These are phyloP conservation scores for Virgularia gustaviana DNA, from an alignment of 92 coral and sea anemone species.

Conservation along the genomic window DNA sequence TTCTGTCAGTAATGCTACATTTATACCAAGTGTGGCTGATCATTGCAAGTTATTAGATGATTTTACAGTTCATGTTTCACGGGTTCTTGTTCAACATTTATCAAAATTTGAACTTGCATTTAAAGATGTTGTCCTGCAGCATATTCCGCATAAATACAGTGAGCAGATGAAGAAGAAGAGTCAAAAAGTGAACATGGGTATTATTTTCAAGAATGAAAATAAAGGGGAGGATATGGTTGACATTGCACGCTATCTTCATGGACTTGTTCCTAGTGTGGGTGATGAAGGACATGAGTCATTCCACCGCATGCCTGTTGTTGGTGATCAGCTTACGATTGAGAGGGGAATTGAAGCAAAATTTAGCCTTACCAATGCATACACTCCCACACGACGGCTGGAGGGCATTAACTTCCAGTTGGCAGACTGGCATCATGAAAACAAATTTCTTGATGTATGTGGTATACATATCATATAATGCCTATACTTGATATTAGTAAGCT, in stretches of 20 bases:
- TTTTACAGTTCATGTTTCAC: conserved; percentile 39
- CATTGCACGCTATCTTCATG: conserved; percentile 48
- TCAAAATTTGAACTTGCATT: conserved; percentile 27
- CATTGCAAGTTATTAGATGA: conserved; percentile 37
- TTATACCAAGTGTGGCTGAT: conserved; percentile 50
- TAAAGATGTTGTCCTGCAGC: conserved; percentile 52
- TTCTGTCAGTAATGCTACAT: conserved; percentile 44
- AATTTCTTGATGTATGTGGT: conserved; percentile 48
- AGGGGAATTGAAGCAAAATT: conserved; percentile 62
- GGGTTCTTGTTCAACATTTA: conserved; percentile 52
- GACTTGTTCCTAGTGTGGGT: conserved; percentile 36
- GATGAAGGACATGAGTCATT: conserved; percentile 32
- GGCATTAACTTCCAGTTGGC: conserved; percentile 59
- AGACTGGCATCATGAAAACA: conserved; percentile 62
- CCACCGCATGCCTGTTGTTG: conserved; percentile 55
- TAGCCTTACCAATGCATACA: conserved; percentile 51
- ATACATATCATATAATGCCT: neutral
- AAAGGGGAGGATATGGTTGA: conserved; percentile 60
- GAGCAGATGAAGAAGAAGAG: conserved; percentile 36
- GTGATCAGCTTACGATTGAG: conserved; percentile 62
- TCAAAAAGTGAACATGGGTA: conserved; percentile 53
- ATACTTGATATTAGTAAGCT: neutral
- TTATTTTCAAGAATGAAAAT: conserved; percentile 61
- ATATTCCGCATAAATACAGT: conserved; percentile 49
- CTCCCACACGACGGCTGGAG: conserved; percentile 36